Base-by-base conservation (phyloP, 2,797 vertebrate genomes). In the Lutjanus campechanus region DNA sequence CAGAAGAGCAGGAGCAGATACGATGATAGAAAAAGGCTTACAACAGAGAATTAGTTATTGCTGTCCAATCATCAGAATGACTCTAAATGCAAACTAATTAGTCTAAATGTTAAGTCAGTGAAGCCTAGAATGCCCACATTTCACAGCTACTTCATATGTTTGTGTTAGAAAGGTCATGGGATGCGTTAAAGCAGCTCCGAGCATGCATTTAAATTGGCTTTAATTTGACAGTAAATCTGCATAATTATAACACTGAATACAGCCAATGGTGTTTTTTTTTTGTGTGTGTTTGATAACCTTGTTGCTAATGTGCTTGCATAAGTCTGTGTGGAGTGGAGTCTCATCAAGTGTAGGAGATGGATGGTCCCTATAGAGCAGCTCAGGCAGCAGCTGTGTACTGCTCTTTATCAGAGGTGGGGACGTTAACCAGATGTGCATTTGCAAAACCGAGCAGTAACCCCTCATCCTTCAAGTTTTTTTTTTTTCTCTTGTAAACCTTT, bases 81-180 rank as follows among this genome's bases (percentile, higher is more conserved):
- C n/a, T 46, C 54, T 69, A 17, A 56, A 16, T 13, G 43, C 49
- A 4, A 65, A 67, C 40, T 46, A 80, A 71, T 76, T 36, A 79
- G 44, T 63, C 15, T 43, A 19, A 41, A 25, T 25, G 22, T 15
- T 60, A 65, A 1, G 7, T 63, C 36, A 68, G 46, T 40, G 50
- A 56, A 55, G 15, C 11, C 12, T 62, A 40, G 58, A 81, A 70
- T 69, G 1, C 4, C 79, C 41, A 54, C 13, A 49, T 22, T 36
- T 1, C 22, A 69, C 73, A 63, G 4, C 58, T 77, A 47, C 22
- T 51, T 29, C 6, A 50, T 11, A 43, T 51, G 11, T 56, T n/a
- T 11, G n/a, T 63, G 72, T 85, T 75, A 84, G 72, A 69, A 71
- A 74, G 53, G 12, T 63, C 8, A 76, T 60, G 47, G 8, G 16